Percentiles rank a stretch among this genome's conserved stretches.
Evolutionary conservation across 2,797 vertebrate genomes (phyloP).

Genomic region (Hipposideros larvatus): DNA sequence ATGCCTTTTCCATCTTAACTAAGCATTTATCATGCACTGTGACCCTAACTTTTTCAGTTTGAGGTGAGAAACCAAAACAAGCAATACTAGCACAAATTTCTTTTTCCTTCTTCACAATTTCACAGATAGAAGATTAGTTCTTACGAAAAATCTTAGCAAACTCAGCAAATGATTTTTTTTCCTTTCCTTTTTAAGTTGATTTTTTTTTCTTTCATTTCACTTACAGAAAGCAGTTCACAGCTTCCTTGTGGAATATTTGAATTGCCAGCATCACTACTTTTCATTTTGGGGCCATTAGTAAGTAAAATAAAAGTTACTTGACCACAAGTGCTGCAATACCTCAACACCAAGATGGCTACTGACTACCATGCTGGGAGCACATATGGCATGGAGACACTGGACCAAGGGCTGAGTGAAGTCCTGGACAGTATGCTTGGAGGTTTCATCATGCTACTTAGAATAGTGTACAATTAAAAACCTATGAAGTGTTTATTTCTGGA

Average conservation of each 20-base stretch:
- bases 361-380: not conserved
- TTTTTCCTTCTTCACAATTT: not conserved
- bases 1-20: not conserved
- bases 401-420: not conserved
- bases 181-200: too few relatives aligned
- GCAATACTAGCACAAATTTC: not conserved
- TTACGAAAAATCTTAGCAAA: not conserved
- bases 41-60: not conserved
- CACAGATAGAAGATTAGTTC: not conserved
- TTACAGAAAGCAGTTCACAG: too few relatives aligned
- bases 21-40: not conserved
- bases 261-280: too few relatives aligned
- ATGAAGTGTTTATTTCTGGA: not conserved
- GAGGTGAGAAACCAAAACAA: not conserved
- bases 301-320: not conserved
- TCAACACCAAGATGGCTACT: not conserved
- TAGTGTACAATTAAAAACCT: not conserved
- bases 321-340: not conserved
- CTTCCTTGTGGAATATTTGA: too few relatives aligned
- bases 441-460: not conserved
- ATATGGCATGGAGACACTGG: not conserved
- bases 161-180: too few relatives aligned
- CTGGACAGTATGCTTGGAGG: not conserved
- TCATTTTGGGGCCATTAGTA: not conserved
- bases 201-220: too few relatives aligned